A percentile compares a stretch with the other conserved stretches of the same genome.
phyloP scores from a whole-genome alignment of 2,113 vertebrate genomes.

The Gulo gulo region DNA sequence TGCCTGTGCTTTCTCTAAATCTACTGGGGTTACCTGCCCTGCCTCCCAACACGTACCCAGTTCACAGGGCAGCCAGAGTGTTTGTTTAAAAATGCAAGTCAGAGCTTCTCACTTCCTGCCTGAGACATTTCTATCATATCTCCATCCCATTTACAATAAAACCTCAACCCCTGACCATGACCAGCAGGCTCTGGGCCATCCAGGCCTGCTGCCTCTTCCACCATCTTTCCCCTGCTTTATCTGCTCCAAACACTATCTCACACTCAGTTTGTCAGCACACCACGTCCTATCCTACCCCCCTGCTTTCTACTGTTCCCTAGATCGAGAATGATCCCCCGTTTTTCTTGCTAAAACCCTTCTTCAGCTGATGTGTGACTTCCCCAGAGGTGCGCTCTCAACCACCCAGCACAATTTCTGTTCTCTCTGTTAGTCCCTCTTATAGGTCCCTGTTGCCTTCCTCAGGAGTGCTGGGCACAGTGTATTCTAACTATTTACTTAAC shows the following conservation, averaged over 20 bases:
- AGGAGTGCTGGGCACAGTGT: no score
- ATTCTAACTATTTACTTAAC: accelerated
- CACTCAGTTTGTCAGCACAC: not conserved
- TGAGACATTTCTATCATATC: not conserved
- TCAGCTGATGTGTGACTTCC: not conserved
- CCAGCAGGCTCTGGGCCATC: not conserved
- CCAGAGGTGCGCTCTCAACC: no score
- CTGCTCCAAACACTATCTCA: not conserved
- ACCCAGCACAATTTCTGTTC: no score
- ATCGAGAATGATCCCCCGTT: not conserved
- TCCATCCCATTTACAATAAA: not conserved
- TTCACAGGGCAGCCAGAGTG: not conserved
- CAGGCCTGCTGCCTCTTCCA: not conserved
- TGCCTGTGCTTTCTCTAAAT: not conserved
- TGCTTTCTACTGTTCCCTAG: not conserved
- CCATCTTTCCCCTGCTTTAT: accelerated
- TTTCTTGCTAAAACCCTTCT: not conserved
- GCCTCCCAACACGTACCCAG: not conserved
- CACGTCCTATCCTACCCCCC: accelerated
- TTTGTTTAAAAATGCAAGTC: not conserved
- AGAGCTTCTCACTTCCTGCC: not conserved
- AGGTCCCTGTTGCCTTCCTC: not conserved
- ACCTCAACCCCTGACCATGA: not conserved
- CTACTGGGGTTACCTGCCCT: not conserved
- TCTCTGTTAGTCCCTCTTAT: accelerated